These are phyloP conservation scores for Scolopax mira DNA, from an alignment of 2,113 vertebrate species.

Conservation along the genomic window DNA sequence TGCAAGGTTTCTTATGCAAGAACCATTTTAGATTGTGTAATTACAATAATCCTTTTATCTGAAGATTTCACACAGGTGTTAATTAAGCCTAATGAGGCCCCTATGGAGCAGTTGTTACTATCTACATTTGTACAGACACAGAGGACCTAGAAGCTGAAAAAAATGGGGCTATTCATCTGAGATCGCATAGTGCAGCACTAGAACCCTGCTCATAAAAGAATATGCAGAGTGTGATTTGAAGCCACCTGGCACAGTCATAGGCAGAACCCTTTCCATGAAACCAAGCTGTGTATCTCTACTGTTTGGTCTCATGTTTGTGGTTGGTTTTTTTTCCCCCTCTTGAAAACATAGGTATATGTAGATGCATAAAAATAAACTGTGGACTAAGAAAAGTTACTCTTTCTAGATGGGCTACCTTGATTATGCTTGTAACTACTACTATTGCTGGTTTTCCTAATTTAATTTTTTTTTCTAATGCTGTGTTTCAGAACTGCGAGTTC, in stretches of 20 bases:
- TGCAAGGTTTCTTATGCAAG: background rate
- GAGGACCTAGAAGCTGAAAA: background rate
- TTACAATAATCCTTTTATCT: constrained; percentile 22
- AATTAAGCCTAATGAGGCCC: constrained; percentile 47
- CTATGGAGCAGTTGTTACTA: constrained; percentile 15
- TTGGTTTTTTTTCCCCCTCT: background rate
- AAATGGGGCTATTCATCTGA: background rate
- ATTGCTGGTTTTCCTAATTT: too few species aligned
- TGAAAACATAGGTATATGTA: background rate
- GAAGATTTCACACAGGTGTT: constrained; percentile 28
- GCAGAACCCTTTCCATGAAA: background rate
- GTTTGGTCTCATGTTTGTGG: too few species aligned
- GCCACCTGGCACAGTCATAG: background rate
- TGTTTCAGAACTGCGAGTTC: background rate
- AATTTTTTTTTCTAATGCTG: background rate
- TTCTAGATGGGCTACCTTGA: background rate
- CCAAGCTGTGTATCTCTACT: background rate
- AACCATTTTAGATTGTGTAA: constrained; percentile 4
- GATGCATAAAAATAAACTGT: background rate
- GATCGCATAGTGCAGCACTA: background rate
- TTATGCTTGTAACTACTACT: background rate
- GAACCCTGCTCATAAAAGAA: background rate
- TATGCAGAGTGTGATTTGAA: background rate
- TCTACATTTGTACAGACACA: background rate
- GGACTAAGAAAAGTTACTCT: background rate